Base-by-base conservation (phyloP, 2,113 vertebrate genomes). In the Gambusia affinis region DNA sequence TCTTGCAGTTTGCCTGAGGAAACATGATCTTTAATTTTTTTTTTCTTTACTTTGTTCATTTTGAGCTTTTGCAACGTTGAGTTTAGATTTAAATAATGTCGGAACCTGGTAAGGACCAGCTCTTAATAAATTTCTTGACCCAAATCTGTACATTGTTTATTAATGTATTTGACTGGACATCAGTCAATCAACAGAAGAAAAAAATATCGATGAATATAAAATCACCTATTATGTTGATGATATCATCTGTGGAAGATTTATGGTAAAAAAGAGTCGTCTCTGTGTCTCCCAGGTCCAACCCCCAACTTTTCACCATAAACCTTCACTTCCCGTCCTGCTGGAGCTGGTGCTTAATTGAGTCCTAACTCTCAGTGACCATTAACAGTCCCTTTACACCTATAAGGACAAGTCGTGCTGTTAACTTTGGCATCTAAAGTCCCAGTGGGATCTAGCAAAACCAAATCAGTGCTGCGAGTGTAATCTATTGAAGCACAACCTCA, bases 341-440 rank as follows among this genome's bases (percentile, higher is more conserved):
- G 72, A 85, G 10, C 78, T 57, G 84, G 31, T 12, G 31, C 11
- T 81, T 54, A 42, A 72, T 60, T 47, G 69, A 51, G 42, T 61
- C 68, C 72, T 66, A 64, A 80, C 70, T 60, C 65, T 61, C 47
- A 30, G 33, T 28, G 63, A 73, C 84, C 73, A 76, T 86, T 72
- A 88, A 69, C 28, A 62, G 74, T 84, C 79, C 78, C 84, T 42
- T 77, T 75, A 73, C 74, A 82, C 72, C 54, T 68, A 70, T 82
- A 73, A 83, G 60, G 70, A 33, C 29, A 2, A 85, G 64, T 78
- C 51, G 31, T 57, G 68, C 81, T 79, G 69, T 87, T 87, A 82
- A 82, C 73, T 76, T 85, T 81, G 82, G 82, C 82, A 63, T 88
- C 42, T 31, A 75, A 83, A 78, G 28, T 44, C 82, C 75, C 54